These are phyloP conservation scores for Scaptomyza flava DNA, from an alignment of 2,888 invertebrate genomes.

Conservation along the genomic window DNA sequence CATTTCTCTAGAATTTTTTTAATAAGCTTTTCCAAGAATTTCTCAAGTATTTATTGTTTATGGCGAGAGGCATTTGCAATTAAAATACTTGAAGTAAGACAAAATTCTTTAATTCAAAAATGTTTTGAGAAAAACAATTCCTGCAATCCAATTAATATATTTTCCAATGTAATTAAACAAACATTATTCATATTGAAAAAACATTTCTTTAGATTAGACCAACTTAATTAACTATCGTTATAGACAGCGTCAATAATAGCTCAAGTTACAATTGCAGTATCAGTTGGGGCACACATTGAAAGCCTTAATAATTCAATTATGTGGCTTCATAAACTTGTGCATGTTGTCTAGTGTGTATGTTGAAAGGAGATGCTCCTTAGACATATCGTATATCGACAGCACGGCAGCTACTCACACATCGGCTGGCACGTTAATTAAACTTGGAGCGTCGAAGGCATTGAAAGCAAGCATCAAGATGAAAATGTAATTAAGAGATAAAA, in stretches of 20 bases:
- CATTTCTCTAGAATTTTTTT: not conserved
- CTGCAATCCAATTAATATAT: not conserved
- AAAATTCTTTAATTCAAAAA: not conserved
- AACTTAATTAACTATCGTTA: conserved; percentile 1
- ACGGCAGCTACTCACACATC: conserved; percentile 24
- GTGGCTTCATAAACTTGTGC: conserved; percentile 41
- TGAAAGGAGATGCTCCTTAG: conserved; percentile 30
- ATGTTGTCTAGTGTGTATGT: conserved; percentile 18
- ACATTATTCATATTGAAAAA: not conserved
- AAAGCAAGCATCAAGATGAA: conserved; percentile 59
- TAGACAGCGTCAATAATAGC: conserved; percentile 12
- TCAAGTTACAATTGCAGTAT: conserved; percentile 15
- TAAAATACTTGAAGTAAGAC: not conserved
- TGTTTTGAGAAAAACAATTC: not conserved
- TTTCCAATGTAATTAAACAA: not conserved
- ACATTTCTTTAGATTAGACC: not conserved
- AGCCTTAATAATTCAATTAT: conserved; percentile 71
- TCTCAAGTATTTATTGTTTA: not conserved
- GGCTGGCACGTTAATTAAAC: conserved; percentile 71
- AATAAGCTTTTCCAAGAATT: not conserved
- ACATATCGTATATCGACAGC: conserved; percentile 15
- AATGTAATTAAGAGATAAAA: conserved; percentile 76
- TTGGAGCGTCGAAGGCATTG: conserved; percentile 52
- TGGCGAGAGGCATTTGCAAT: not conserved
- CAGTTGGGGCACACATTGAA: conserved; percentile 21